Evolutionary conservation across 2,888 invertebrate species (phyloP).

Genomic region (Orthosia cruda): DNA sequence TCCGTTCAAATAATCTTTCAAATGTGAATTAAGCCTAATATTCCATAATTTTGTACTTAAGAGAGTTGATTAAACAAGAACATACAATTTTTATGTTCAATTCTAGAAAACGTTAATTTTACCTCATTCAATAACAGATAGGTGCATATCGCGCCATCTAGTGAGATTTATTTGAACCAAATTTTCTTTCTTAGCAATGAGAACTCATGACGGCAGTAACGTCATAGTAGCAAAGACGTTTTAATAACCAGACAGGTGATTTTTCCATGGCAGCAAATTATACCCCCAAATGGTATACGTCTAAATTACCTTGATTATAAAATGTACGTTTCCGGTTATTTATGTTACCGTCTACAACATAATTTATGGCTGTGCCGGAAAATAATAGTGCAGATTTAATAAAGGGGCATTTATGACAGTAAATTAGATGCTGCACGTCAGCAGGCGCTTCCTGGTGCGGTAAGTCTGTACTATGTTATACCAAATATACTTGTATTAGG

Average conservation of each 20-base stretch:
- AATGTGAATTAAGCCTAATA: no score
- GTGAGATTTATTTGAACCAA: no score
- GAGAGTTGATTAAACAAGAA: no score
- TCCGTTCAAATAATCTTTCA: no score
- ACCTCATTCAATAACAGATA: no score
- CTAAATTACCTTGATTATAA: constrained; percentile 53
- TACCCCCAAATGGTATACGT: constrained; percentile 34
- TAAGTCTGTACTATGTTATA: not conserved
- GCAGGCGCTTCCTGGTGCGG: constrained; percentile 11
- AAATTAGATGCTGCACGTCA: constrained; percentile 32
- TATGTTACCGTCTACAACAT: constrained; percentile 27
- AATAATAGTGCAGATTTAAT: constrained; percentile 50
- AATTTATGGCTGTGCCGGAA: constrained; percentile 32
- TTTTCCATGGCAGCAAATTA: constrained; percentile 39
- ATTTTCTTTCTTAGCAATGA: no score
- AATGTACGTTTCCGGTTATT: constrained; percentile 52
- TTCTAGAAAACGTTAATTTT: no score
- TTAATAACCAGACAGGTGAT: constrained; percentile 1
- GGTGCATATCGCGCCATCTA: no score
- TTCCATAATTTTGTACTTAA: no score
- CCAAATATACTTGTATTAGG: not conserved
- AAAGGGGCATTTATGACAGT: constrained; percentile 31
- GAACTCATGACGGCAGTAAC: not conserved
- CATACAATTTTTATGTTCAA: no score
- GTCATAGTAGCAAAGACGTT: not conserved